Conservation (phyloP, 2,113 vertebrate species). For the Holacanthus passer region DNA sequence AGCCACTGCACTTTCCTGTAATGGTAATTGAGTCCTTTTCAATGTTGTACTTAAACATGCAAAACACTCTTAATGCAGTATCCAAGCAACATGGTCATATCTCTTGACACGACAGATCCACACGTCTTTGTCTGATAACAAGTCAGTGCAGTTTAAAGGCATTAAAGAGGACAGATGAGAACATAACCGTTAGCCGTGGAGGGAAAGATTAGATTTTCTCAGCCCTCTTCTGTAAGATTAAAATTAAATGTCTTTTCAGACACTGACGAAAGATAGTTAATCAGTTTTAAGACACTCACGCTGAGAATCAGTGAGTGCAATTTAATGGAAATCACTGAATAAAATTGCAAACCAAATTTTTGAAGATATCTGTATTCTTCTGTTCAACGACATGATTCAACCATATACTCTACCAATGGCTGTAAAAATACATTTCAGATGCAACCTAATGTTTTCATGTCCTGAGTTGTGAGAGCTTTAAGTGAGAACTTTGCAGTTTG, state of each 20-base stretch:
- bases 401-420: neutral
- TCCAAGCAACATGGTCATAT: conserved; percentile 45
- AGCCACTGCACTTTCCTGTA: neutral
- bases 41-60: conserved; percentile 9
- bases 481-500: conserved; percentile 8
- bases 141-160: conserved; percentile 8
- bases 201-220: neutral
- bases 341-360: neutral
- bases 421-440: conserved; percentile 8
- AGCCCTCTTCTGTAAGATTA: neutral
- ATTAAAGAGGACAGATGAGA: neutral
- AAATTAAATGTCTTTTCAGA: neutral
- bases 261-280: neutral
- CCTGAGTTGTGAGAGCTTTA: conserved; percentile 1
- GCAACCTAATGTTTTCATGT: conserved; percentile 4
- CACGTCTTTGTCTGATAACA: conserved; percentile 22
- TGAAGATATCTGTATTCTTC: neutral
- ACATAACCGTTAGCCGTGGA: neutral
- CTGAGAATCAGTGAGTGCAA: neutral
- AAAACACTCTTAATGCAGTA: conserved; percentile 35
- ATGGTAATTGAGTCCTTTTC: conserved; percentile 26
- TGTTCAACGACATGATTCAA: neutral
- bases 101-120: conserved; percentile 3
- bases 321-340: neutral
- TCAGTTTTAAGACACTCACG: neutral